Percentiles rank a stretch among this genome's conserved stretches.
phyloP scores from a whole-genome alignment of 2,797 vertebrate genomes.

The Danio aesculapii region DNA sequence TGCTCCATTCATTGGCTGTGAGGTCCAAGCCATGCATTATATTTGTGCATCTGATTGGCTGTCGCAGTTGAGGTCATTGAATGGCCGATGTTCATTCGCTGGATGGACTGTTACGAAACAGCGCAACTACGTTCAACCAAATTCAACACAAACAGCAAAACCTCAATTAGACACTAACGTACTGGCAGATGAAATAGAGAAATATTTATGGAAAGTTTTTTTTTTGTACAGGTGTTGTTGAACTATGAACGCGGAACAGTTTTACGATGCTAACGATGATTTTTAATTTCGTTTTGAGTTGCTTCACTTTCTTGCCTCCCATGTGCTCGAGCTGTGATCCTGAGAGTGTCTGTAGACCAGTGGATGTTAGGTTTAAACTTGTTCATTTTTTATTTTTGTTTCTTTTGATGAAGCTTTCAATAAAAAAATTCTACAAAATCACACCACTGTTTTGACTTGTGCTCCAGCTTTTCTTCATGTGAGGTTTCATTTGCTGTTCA shows the following conservation, averaged over 20 bases:
- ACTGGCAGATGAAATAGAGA: conserved; percentile 70
- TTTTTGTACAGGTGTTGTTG: conserved; percentile 81
- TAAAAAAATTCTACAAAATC: conserved; percentile 79
- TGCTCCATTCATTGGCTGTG: conserved; percentile 16
- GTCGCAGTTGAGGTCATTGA: conserved; percentile 44
- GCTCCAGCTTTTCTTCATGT: conserved; percentile 35
- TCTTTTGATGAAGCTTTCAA: conserved; percentile 99
- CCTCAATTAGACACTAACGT: conserved; percentile 76
- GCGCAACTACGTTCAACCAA: conserved; percentile 49
- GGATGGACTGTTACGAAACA: conserved; percentile 28
- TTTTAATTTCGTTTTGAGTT: conserved; percentile 66
- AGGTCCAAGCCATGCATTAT: conserved; percentile 35
- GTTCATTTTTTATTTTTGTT: conserved; percentile 84
- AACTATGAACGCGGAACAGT: conserved; percentile 80
- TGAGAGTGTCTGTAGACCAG: conserved; percentile 96
- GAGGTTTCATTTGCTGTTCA: not conserved
- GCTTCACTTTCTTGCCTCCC: conserved; percentile 79
- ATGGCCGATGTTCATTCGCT: conserved; percentile 15
- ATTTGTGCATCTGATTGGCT: conserved; percentile 49
- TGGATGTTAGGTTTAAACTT: conserved; percentile 97
- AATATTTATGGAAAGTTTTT: conserved; percentile 81
- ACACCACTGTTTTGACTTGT: conserved; percentile 25
- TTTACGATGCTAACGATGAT: conserved; percentile 80
- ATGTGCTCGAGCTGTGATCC: conserved; percentile 83
- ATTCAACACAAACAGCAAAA: conserved; percentile 65